A percentile compares a stretch with the other conserved stretches of the same genome.
phyloP scores from a whole-genome alignment of 2,113 vertebrate genomes.

The Candoia aspera region DNA sequence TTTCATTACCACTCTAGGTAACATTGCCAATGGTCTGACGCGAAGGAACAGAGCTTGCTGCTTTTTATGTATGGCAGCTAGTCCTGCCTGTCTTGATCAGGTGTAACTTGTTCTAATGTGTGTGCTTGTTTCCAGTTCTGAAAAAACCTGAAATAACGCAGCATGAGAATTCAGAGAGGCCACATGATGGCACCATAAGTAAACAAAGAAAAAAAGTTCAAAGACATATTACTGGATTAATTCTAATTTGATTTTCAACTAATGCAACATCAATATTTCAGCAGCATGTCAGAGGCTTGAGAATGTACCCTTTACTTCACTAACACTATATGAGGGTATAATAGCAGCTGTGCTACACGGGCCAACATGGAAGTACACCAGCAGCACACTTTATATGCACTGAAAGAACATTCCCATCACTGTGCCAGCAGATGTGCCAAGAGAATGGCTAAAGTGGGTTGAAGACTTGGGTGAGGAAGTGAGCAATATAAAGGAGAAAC shows the following conservation, averaged over 20 bases:
- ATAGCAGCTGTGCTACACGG: neutral
- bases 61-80: neutral
- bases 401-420: neutral
- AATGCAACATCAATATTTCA: neutral
- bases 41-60: neutral
- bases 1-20: neutral
- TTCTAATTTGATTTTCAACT: neutral
- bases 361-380: neutral
- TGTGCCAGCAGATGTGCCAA: neutral
- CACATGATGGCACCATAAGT: conserved; percentile 2
- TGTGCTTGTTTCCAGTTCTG: neutral
- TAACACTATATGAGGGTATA: neutral
- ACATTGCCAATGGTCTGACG: neutral
- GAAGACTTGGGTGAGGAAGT: neutral
- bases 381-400: neutral
- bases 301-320: neutral
- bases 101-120: neutral
- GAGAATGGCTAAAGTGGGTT: neutral
- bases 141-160: neutral
- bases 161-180: neutral
- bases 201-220: neutral
- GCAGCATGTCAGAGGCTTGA: too few relatives aligned
- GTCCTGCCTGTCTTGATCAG: neutral
- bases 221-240: neutral
- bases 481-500: neutral